Evolutionary conservation across 2,888 invertebrate species (phyloP).

Genomic region (Drosophila atroscutellata): DNA sequence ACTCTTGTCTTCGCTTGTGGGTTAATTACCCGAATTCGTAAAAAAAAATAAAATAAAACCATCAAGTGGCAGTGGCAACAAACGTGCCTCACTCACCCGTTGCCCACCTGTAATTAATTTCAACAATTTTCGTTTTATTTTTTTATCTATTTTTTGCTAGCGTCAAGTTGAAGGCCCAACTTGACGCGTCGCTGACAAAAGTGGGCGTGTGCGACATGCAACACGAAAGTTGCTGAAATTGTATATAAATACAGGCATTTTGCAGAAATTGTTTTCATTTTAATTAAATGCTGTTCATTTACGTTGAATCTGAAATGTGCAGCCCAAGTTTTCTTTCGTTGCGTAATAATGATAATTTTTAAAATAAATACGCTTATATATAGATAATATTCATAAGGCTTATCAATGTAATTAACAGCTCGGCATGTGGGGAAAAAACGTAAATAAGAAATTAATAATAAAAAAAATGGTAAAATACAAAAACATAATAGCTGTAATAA

Average conservation of each 20-base stretch:
- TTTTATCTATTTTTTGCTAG: conserved; percentile 11
- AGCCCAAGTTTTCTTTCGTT: conserved; percentile 44
- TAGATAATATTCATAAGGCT: conserved; percentile 9
- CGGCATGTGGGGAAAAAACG: background rate
- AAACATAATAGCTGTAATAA: conserved; percentile 35
- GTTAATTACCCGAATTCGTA: conserved; percentile 38
- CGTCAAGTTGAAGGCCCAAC: conserved; percentile 41
- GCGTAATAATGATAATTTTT: conserved; percentile 54
- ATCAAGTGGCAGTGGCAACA: conserved; percentile 21
- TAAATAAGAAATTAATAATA: background rate
- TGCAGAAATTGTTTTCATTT: conserved; percentile 10
- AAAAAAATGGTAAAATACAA: background rate
- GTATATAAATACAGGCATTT: conserved; percentile 24
- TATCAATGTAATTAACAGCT: conserved; percentile 50
- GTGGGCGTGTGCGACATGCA: conserved; percentile 58
- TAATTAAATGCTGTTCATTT: conserved; percentile 13
- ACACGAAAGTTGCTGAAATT: conserved; percentile 36
- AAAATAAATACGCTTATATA: conserved; percentile 21
- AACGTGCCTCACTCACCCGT: conserved; percentile 30
- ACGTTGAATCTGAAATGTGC: conserved; percentile 14
- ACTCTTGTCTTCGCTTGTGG: conserved; percentile 22
- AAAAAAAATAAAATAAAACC: conserved; percentile 5
- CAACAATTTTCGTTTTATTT: conserved; percentile 27
- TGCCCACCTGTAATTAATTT: conserved; percentile 56
- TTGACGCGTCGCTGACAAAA: conserved; percentile 48